A percentile compares a stretch with the other conserved stretches of the same genome.
Evolutionary conservation across 92 coral and sea anemone genomes (phyloP).

Genomic region (Isaurus tuberculatus): DNA sequence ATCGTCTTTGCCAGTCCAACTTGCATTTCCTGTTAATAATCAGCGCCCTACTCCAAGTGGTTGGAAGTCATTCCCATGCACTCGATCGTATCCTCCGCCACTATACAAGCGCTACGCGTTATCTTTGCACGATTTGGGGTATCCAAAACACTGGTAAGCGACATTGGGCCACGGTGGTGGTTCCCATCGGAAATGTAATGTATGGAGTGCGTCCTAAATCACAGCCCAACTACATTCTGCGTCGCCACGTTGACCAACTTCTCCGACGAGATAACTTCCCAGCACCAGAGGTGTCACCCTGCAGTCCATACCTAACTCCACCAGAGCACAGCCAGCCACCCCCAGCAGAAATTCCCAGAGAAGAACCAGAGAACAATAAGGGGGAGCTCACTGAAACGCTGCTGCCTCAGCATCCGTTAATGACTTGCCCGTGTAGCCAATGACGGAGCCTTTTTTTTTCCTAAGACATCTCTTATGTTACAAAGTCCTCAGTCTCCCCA

Average conservation of each 20-base stretch:
- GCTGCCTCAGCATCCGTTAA: no score
- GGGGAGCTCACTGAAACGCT: no score
- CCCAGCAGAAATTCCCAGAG: no score
- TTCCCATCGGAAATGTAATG: neutral
- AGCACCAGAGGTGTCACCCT: neutral
- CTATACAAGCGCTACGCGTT: neutral
- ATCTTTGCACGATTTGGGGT: neutral
- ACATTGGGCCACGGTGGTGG: neutral
- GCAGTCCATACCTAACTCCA: neutral
- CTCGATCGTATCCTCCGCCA: neutral
- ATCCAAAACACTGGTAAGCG: neutral
- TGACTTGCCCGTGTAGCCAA: no score
- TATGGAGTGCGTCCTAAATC: neutral
- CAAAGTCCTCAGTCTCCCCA: no score
- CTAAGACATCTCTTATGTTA: no score
- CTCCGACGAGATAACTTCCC: neutral
- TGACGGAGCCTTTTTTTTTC: no score
- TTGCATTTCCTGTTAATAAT: neutral
- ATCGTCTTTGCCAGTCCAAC: neutral
- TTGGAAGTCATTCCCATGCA: neutral
- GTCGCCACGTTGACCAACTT: neutral
- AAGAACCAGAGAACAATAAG: no score
- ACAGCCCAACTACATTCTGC: neutral
- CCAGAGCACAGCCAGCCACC: neutral
- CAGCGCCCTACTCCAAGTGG: neutral